phyloP scores from a whole-genome alignment of 2,113 vertebrate genomes.

The Erpornis zantholeuca region DNA sequence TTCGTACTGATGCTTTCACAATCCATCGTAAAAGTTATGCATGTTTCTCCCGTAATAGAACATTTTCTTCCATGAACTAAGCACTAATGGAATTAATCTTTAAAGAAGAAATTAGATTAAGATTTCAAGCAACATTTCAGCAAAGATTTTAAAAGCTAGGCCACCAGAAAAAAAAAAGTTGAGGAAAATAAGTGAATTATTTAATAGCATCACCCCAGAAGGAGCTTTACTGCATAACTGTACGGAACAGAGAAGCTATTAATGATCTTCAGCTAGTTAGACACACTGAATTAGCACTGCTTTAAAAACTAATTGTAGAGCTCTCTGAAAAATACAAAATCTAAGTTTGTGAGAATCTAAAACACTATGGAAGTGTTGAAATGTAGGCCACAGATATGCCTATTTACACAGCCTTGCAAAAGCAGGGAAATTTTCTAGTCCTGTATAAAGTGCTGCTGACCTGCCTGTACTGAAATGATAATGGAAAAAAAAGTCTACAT shows the following conservation, averaged over 20 bases:
- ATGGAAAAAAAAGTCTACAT: constrained; percentile 6
- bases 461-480: neutral
- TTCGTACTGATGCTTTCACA: neutral
- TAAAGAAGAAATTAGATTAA: neutral
- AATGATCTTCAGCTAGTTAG: constrained; percentile 17
- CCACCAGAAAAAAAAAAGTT: neutral
- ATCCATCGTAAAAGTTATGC: neutral
- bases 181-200: constrained; percentile 9
- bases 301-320: constrained; percentile 6
- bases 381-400: neutral
- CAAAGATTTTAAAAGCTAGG: neutral
- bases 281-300: neutral
- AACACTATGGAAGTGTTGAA: neutral
- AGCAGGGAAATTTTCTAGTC: neutral
- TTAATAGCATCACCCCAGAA: constrained; percentile 17
- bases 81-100: neutral
- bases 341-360: neutral
- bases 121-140: neutral
- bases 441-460: neutral
- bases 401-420: constrained; percentile 9
- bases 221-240: neutral
- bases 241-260: neutral
- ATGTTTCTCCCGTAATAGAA: neutral
- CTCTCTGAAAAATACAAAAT: neutral
- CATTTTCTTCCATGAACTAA: neutral